Conservation (phyloP, 2,797 vertebrate species). For the Holocentrus rufus region DNA sequence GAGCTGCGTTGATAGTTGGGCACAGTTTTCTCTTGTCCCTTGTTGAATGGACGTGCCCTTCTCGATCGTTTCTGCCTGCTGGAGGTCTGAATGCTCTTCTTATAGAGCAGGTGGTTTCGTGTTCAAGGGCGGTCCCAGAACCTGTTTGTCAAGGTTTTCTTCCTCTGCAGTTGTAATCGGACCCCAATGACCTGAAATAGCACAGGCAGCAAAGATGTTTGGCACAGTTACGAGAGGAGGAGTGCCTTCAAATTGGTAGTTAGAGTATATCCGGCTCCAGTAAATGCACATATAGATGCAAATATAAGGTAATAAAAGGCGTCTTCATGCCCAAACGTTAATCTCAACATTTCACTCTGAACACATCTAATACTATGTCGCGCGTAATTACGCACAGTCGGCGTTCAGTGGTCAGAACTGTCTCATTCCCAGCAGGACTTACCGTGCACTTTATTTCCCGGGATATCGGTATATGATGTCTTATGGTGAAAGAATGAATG, state of each 20-base stretch:
- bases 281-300: neutral
- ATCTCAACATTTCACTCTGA: neutral
- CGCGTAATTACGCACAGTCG: constrained; percentile 30
- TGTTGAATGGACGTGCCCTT: constrained; percentile 6
- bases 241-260: constrained; percentile 48
- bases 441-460: neutral
- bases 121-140: constrained; percentile 64
- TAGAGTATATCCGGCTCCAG: neutral
- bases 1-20: constrained; percentile 9
- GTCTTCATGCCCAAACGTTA: neutral
- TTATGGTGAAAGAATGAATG: constrained; percentile 19
- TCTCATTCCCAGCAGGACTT: neutral
- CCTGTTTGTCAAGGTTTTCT: constrained; percentile 71
- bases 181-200: constrained; percentile 66
- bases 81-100: neutral
- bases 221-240: constrained; percentile 15
- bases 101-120: constrained; percentile 48
- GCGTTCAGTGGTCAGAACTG: neutral
- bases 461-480: accelerated
- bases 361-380: neutral
- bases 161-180: constrained; percentile 52
- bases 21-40: constrained; percentile 4
- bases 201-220: constrained; percentile 27
- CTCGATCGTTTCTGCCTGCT: constrained; percentile 3
- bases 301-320: neutral